Percentiles rank a stretch among this genome's conserved stretches.
phyloP scores from a whole-genome alignment of 1,140 invertebrate species.

The Periplaneta americana region DNA sequence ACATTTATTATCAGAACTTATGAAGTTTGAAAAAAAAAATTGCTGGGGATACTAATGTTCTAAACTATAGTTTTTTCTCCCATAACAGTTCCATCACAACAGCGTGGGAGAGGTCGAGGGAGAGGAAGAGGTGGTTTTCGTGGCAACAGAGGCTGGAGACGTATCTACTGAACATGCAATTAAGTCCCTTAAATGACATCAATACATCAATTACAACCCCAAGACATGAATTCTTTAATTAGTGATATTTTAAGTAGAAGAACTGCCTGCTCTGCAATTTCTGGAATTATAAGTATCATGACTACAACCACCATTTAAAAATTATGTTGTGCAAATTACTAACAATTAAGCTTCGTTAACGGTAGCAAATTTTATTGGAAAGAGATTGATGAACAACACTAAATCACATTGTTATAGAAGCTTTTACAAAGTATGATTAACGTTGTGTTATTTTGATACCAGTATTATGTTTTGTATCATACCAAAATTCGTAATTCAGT shows the following conservation, averaged over 20 bases:
- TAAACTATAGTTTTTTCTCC: background rate
- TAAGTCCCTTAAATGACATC: background rate
- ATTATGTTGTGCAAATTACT: background rate
- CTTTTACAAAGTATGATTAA: background rate
- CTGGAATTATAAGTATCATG: background rate
- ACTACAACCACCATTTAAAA: background rate
- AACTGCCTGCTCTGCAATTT: background rate
- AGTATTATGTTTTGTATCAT: background rate
- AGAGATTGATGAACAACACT: background rate
- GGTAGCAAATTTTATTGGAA: background rate
- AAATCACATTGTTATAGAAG: background rate
- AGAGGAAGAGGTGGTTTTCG: conserved; percentile 34
- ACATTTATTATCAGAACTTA: background rate
- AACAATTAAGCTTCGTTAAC: background rate
- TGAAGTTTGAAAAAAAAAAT: background rate
- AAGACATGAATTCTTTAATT: no score
- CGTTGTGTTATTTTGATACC: background rate
- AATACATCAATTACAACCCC: no score
- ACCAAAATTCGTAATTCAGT: background rate
- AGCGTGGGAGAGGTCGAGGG: conserved; percentile 32
- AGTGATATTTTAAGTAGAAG: background rate
- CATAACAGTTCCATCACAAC: conserved; percentile 11
- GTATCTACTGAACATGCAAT: conserved; percentile 16
- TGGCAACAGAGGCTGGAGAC: conserved; percentile 37
- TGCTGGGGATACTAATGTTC: background rate